Conservation (phyloP, 1,140 invertebrate genomes). For the Microplitis demolitor region DNA sequence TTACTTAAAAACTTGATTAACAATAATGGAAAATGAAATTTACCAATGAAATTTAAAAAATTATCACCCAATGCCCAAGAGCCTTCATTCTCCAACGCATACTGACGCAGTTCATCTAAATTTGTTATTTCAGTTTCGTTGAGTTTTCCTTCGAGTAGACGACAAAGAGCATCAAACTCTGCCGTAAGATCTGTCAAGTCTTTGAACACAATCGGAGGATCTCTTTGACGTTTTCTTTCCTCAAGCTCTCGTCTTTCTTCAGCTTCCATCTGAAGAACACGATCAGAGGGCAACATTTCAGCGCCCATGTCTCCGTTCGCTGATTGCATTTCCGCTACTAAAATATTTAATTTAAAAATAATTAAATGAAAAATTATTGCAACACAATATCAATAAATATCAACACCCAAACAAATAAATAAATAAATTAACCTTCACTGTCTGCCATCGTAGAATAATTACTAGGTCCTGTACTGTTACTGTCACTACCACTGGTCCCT, state of each 20-base stretch:
- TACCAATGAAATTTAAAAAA: conserved; percentile 82
- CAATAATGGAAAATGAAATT: conserved; percentile 35
- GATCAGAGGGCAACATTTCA: conserved; percentile 59
- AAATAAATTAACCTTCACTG: conserved; percentile 43
- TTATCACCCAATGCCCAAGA: conserved; percentile 90
- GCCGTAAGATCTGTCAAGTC: conserved; percentile 70
- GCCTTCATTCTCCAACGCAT: conserved; percentile 85
- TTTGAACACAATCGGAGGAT: conserved; percentile 84
- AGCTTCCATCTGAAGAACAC: conserved; percentile 67
- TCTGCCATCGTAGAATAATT: conserved; percentile 55
- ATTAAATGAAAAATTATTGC: neutral
- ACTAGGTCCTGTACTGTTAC: conserved; percentile 53
- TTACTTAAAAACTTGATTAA: neutral
- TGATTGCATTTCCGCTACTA: conserved; percentile 44
- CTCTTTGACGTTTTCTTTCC: conserved; percentile 73
- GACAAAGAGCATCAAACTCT: conserved; percentile 70
- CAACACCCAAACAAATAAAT: neutral
- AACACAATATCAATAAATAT: neutral
- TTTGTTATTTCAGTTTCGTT: conserved; percentile 72
- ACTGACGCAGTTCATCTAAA: conserved; percentile 82
- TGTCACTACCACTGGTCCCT: conserved; percentile 48
- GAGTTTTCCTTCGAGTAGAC: conserved; percentile 69
- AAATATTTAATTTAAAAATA: conserved; percentile 10
- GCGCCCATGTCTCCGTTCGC: conserved; percentile 48
- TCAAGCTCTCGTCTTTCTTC: conserved; percentile 71